These are phyloP conservation scores for Saccopteryx leptura DNA, from an alignment of 2,113 vertebrate species.

Conservation along the genomic window DNA sequence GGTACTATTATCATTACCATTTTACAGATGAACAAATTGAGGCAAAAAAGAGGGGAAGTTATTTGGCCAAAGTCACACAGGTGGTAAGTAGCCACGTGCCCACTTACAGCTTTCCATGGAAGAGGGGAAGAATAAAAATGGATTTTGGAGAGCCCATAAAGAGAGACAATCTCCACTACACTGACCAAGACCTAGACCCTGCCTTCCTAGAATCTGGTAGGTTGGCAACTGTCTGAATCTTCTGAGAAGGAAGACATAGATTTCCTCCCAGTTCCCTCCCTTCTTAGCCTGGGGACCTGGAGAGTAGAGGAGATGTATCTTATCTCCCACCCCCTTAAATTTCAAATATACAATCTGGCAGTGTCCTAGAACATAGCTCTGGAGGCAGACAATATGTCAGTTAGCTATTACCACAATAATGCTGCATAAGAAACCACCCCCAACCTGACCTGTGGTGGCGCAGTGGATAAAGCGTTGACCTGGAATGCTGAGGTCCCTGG, in stretches of 20 bases:
- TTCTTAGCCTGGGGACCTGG: background rate
- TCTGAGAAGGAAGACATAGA: background rate
- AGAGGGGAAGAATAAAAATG: background rate
- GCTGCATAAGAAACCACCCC: background rate
- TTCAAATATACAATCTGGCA: background rate
- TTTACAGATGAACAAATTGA: slow-evolving; percentile 46
- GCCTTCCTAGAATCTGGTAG: background rate
- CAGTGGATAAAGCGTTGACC: no score
- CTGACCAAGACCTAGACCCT: background rate
- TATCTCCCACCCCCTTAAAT: background rate
- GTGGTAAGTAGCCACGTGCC: background rate
- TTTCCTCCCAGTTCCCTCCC: background rate
- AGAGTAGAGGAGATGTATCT: background rate
- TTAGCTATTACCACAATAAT: background rate
- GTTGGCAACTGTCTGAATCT: background rate
- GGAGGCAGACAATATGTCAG: background rate
- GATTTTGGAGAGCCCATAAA: background rate
- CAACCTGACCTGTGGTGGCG: no score
- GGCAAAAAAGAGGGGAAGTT: background rate
- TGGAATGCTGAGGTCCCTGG: no score
- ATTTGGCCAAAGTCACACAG: slow-evolving; percentile 46
- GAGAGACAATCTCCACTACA: background rate
- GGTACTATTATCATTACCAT: background rate
- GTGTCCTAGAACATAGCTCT: background rate
- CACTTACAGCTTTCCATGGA: background rate